Evolutionary conservation across 2,888 invertebrate genomes (phyloP), one percentile per base, ranked within the genome.

Genomic region (Branchellion lobata): DNA sequence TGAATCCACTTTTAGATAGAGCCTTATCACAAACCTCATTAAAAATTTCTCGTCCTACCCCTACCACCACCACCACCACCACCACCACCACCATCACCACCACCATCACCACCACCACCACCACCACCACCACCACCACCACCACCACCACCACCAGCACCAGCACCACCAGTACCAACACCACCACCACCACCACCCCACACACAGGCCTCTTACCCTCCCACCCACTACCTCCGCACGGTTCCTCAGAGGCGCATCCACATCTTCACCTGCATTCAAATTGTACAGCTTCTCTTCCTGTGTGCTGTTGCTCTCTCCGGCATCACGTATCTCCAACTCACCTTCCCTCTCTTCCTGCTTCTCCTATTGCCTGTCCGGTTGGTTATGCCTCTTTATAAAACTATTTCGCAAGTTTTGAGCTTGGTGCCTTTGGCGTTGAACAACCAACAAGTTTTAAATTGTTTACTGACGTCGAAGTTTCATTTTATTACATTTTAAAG

Each of bases 311-410:
- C 89, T 18, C 89, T 89, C 84, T 85, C 87, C 61, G 88, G 89
- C 3, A 85, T 88, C 80, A 86, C 88, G 11, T 89, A 88, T 86
- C 87, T 90, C 84, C 90, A 91, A 85, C 90, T 90, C 89, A 88
- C 90, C 82, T 91, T 91, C 85, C 91, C 91, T 11, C 87, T 91
- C 71, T 86, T 89, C 34, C 86, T 89, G 71, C 86, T 89, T 85
- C 86, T 87, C 80, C 87, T 89, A 76, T 85, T 89, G 81, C 89
- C 89, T 21, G 87, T 89, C 80, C 86, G 89, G 89, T 89, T 36
- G 72, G 72, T 29, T 27, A 21, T 24, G 72, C 3, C 1, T 78
- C 29, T 65, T 18, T n/a, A 5, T 8, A 36, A n/a, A 27, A 18
- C 47, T 18, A 53, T 53, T 53, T 53, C 21, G 21, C 18, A 53